A percentile compares a stretch with the other conserved stretches of the same genome.
These are phyloP conservation scores for Pangasius macronema DNA, from an alignment of 2,797 vertebrate species.

Conservation along the genomic window DNA sequence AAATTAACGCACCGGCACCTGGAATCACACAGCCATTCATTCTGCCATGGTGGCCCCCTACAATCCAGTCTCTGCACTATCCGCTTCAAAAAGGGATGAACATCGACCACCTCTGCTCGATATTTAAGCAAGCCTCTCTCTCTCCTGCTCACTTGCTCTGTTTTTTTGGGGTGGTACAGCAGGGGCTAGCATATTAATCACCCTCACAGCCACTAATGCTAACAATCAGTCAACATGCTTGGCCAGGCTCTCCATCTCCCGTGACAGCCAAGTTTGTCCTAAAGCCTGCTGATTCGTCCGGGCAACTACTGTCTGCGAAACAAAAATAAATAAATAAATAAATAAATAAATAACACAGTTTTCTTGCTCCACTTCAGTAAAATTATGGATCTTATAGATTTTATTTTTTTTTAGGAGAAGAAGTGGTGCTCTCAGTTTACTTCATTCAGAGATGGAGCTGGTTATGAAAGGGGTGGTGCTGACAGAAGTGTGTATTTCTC, in stretches of 20 bases:
- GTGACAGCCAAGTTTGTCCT: slow-evolving; percentile 83
- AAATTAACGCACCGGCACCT: slow-evolving; percentile 73
- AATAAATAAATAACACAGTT: background rate
- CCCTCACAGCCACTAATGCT: slow-evolving; percentile 88
- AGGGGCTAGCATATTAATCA: slow-evolving; percentile 90
- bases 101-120: slow-evolving; percentile 72
- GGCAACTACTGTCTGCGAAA: slow-evolving; percentile 74
- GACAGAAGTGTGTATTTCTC: background rate
- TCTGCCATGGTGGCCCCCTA: slow-evolving; percentile 59
- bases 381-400: background rate
- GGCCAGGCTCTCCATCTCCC: slow-evolving; percentile 81
- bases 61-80: slow-evolving; percentile 67
- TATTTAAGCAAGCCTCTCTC: slow-evolving; percentile 71
- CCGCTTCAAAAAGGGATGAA: slow-evolving; percentile 69
- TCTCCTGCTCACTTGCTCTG: slow-evolving; percentile 54
- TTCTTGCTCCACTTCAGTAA: background rate
- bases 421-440: background rate
- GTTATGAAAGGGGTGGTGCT: background rate
- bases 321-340: slow-evolving; percentile 20
- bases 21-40: slow-evolving; percentile 71
- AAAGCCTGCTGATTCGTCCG: slow-evolving; percentile 81
- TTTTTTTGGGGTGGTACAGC: slow-evolving; percentile 78
- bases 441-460: background rate
- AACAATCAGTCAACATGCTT: slow-evolving; percentile 88
- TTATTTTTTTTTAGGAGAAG: background rate